These are phyloP conservation scores for Temnothorax nylanderi DNA, from an alignment of 1,140 invertebrate species.

Conservation along the genomic window DNA sequence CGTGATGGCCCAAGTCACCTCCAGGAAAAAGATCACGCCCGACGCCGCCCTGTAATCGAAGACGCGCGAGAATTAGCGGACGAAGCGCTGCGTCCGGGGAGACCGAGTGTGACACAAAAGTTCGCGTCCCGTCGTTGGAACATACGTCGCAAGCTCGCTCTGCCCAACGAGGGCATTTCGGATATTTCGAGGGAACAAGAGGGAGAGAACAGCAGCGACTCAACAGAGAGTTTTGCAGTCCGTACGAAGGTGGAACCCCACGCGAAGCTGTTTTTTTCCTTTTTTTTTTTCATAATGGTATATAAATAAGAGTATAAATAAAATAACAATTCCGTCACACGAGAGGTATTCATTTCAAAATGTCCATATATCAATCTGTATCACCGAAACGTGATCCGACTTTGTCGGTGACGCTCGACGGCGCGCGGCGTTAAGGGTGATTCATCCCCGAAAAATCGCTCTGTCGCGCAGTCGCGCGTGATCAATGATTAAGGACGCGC, in stretches of 20 bases:
- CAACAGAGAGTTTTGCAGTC: not conserved
- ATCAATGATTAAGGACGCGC: conserved; percentile 16
- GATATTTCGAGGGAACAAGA: not conserved
- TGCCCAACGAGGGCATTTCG: not conserved
- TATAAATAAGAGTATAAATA: not conserved
- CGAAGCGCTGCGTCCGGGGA: not conserved
- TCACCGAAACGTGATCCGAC: not conserved
- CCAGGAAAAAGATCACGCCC: conserved; percentile 83
- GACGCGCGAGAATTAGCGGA: not conserved
- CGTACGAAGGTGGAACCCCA: not conserved
- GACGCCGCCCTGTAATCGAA: conserved; percentile 81
- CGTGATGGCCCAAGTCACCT: conserved; percentile 85
- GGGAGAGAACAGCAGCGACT: not conserved
- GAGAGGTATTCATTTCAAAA: not conserved
- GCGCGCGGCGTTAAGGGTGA: too few species aligned
- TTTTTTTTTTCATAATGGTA: not conserved
- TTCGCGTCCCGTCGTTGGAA: not conserved
- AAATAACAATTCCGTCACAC: not conserved
- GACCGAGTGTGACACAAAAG: not conserved
- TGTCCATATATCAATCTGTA: not conserved
- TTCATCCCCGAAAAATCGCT: not conserved
- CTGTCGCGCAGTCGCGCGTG: not conserved
- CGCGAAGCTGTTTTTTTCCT: not conserved
- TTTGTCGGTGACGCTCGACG: too few species aligned
- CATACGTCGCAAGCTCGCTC: not conserved